phyloP scores from a whole-genome alignment of 2,888 invertebrate species.

The Pollenia angustigena region DNA sequence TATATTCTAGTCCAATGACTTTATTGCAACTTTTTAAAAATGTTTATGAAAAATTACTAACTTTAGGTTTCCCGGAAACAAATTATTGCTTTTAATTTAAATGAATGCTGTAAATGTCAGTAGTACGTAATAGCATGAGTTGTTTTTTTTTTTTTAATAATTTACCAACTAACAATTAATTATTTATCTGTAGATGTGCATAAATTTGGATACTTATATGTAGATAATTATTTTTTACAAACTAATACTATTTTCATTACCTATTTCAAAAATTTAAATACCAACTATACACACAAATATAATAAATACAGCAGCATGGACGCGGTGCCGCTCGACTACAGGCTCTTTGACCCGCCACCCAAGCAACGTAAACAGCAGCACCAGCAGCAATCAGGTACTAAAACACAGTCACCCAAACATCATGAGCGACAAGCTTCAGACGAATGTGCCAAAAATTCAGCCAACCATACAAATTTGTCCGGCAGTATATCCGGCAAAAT shows the following conservation, averaged over 20 bases:
- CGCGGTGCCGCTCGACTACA: constrained; percentile 82
- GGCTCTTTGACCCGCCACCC: constrained; percentile 83
- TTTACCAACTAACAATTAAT: constrained; percentile 16
- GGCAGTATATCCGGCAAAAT: constrained; percentile 79
- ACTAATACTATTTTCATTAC: constrained; percentile 22
- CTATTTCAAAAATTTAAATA: background rate
- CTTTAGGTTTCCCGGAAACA: background rate
- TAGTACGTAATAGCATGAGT: background rate
- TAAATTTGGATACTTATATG: too few relatives aligned
- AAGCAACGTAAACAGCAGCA: constrained; percentile 80
- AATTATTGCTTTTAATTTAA: background rate
- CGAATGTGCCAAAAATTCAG: constrained; percentile 78
- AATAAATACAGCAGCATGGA: constrained; percentile 80
- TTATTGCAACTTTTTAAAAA: too few relatives aligned
- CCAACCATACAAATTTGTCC: constrained; percentile 82
- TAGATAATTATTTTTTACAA: background rate
- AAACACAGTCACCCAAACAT: constrained; percentile 76
- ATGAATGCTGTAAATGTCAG: background rate
- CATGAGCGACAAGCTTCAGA: constrained; percentile 79
- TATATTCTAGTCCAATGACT: too few relatives aligned
- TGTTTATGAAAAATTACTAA: too few relatives aligned
- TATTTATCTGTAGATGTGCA: background rate
- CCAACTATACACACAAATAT: constrained; percentile 23
- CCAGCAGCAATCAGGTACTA: constrained; percentile 74
- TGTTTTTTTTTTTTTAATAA: background rate